Conservation (phyloP, 2,888 invertebrate genomes). For the Galeopsomyia nigrocyanea region DNA sequence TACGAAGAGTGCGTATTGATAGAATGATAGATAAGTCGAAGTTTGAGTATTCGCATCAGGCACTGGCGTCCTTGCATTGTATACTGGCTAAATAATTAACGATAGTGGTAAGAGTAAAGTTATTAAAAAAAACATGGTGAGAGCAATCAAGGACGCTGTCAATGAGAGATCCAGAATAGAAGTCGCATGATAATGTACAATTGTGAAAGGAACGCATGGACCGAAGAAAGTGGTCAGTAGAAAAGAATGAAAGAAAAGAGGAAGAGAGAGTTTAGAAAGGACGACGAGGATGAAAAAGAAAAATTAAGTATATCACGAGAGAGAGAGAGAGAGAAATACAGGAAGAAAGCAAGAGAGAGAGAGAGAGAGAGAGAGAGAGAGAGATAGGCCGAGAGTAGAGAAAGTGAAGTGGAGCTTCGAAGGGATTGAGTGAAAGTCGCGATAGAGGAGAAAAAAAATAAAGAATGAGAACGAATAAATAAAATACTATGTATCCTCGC, state of each 20-base stretch:
- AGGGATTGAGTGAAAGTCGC: constrained; percentile 1
- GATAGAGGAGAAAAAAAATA: constrained; percentile 7
- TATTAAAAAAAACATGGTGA: constrained; percentile 48
- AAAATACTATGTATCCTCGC: constrained; percentile 24
- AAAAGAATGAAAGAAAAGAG: constrained; percentile 4
- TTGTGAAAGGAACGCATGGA: constrained; percentile 25
- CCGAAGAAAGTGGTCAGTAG: constrained; percentile 26
- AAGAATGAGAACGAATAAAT: constrained; percentile 34
- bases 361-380: constrained; percentile 26
- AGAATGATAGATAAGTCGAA: constrained; percentile 38
- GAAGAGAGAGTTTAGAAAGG: constrained; percentile 4
- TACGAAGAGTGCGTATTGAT: too few species aligned
- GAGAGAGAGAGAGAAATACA: constrained; percentile 29
- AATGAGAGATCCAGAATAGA: constrained; percentile 41
- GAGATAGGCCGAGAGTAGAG: background rate
- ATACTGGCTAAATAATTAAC: constrained; percentile 38
- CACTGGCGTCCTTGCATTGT: constrained; percentile 55
- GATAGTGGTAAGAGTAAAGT: constrained; percentile 38
- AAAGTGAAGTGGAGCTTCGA: constrained; percentile 3
- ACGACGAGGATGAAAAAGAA: constrained; percentile 44
- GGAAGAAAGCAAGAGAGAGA: constrained; percentile 42
- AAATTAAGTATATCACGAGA: constrained; percentile 42
- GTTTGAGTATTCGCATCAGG: constrained; percentile 61
- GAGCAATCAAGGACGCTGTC: constrained; percentile 47
- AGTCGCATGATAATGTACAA: constrained; percentile 38